Base-by-base conservation (phyloP, 2,888 invertebrate genomes). In the Sarcophaga variegata region DNA sequence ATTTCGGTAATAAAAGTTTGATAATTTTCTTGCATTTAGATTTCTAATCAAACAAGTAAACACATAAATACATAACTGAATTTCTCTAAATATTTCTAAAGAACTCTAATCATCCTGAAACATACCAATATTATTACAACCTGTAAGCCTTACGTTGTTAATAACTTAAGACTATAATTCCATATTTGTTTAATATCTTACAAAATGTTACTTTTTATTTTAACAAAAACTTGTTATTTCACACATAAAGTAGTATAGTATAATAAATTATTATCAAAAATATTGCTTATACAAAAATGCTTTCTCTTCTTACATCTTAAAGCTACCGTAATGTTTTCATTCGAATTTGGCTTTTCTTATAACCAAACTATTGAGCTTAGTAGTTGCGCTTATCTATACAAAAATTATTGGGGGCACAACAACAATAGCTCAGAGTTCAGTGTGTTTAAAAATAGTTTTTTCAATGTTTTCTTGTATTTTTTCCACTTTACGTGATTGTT, bases 391-490 rank as follows among this genome's bases (percentile, higher is more conserved):
- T 54, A 54, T 54, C 54, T 54, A 54, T 14, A 17, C 2, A 4
- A 54, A 12, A 54, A 54, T 14, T 17, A 54, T 37, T 37, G 37
- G 8, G 37, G 45, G 17, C 14, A 49, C 63, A 71, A 27, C 22
- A 54, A 54, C 17, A 25, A 63, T 12, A 77, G 49, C 82, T 95
- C 95, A 97, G 83, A 97, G 94, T 93, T 98, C 98, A 0, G 94
- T 93, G 92, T 98, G 98, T 89, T 95, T 95, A 91, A 96, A 94
- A 89, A 98, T 98, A 91, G 95, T 96, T 76, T 95, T 94, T 93
- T 98, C 97, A 20, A 98, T 93, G 89, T 96, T 96, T 14, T 95
- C 94, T 93, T 98, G 98, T 87, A 98, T 93, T 94, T 97, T 98
- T 91, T 97, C 97, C 0, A 98, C 97, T 92, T 97, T 97, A 88